Evolutionary conservation across 30 jellyfish, hydroid and myxozoan species (phyloP).

Genomic region (Cassiopea andromeda): DNA sequence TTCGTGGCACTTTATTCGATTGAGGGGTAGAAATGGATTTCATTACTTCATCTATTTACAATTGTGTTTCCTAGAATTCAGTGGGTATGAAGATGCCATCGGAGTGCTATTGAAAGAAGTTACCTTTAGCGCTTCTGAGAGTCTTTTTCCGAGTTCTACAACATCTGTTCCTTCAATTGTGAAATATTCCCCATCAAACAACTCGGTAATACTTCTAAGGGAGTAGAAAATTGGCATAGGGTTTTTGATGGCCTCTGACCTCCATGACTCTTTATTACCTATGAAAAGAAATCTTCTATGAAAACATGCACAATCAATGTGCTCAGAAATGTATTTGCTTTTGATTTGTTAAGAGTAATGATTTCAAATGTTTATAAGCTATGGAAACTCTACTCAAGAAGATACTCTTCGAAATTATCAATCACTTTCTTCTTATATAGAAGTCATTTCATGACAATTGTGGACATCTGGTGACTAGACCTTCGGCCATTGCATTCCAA

Average conservation of each 20-base stretch:
- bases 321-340: too few relatives aligned
- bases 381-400: too few relatives aligned
- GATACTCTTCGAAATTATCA: too few relatives aligned
- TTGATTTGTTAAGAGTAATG: too few relatives aligned
- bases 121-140: not conserved
- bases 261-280: slow-evolving; percentile 40
- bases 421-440: too few relatives aligned
- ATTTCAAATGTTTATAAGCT: too few relatives aligned
- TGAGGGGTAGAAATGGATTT: not conserved
- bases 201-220: slow-evolving; percentile 43
- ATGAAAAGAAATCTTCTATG: not conserved
- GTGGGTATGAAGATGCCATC: not conserved
- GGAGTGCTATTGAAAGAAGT: not conserved
- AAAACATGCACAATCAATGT: too few relatives aligned
- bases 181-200: slow-evolving; percentile 33
- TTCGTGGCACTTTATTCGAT: not conserved
- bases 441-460: too few relatives aligned
- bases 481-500: too few relatives aligned
- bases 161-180: not conserved
- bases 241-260: not conserved
- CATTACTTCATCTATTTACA: not conserved
- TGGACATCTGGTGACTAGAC: too few relatives aligned
- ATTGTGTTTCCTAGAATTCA: not conserved
- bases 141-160: not conserved
- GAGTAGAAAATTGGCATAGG: slow-evolving; percentile 36